Evolutionary conservation across 2,113 vertebrate species (phyloP).

Genomic region (Hemiscyllium ocellatum): DNA sequence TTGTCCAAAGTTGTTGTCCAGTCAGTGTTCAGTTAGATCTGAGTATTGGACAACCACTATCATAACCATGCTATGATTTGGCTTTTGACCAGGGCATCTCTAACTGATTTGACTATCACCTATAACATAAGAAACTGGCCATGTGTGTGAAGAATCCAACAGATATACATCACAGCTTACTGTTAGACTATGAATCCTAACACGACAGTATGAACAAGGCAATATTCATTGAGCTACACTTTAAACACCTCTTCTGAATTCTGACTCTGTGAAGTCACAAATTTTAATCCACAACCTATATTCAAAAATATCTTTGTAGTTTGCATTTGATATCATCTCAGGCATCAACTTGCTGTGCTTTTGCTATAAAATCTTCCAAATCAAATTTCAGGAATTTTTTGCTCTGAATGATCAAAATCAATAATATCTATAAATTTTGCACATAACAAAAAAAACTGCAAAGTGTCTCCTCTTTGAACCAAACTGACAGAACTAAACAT

Average conservation of each 20-base stretch:
- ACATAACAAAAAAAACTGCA: background rate
- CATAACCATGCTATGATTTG: too few species aligned
- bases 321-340: background rate
- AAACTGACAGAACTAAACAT: conserved; percentile 2
- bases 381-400: background rate
- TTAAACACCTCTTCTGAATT: background rate
- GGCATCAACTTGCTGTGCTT: too few species aligned
- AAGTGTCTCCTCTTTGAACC: background rate
- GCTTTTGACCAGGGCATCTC: too few species aligned
- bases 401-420: background rate
- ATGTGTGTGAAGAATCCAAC: too few species aligned
- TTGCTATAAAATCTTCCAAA: background rate
- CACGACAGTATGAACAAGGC: background rate
- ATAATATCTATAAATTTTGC: background rate
- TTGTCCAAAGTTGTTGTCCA: too few species aligned
- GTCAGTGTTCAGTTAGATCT: too few species aligned
- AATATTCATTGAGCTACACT: background rate
- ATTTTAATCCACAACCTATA: background rate
- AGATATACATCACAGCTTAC: too few species aligned
- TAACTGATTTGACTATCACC: too few species aligned
- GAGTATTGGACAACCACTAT: too few species aligned
- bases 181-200: too few species aligned
- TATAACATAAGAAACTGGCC: too few species aligned
- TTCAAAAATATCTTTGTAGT: background rate
- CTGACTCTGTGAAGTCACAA: background rate